phyloP scores from a whole-genome alignment of 2,113 vertebrate genomes.

The Columba janthina region DNA sequence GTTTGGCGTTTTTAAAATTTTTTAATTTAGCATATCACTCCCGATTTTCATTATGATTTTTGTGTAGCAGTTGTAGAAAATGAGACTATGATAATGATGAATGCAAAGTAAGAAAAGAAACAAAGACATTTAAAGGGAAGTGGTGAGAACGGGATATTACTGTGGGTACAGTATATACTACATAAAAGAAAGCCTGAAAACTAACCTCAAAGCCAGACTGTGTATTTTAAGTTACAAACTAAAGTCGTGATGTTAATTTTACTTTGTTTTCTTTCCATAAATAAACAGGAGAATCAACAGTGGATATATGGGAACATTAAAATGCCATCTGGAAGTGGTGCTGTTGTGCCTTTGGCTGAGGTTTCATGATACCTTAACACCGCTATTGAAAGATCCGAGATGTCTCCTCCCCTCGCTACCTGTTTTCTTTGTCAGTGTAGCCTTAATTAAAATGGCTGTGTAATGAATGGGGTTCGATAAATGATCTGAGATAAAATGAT shows the following conservation, averaged over 20 bases:
- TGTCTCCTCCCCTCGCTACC: not conserved
- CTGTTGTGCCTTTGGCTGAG: not conserved
- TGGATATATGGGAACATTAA: not conserved
- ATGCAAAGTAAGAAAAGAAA: not conserved
- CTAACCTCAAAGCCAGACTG: not conserved
- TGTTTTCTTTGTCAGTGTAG: not conserved
- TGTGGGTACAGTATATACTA: not conserved
- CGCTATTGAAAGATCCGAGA: not conserved
- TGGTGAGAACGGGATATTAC: not conserved
- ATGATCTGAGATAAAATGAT: not conserved
- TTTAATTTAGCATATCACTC: not conserved
- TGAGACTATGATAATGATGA: fast-evolving
- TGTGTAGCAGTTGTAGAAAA: not conserved
- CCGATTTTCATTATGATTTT: not conserved
- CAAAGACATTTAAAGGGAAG: not conserved
- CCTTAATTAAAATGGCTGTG: not conserved
- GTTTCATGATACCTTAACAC: not conserved
- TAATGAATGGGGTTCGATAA: not conserved
- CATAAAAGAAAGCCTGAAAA: not conserved
- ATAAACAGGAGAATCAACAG: not conserved
- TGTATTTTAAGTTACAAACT: not conserved
- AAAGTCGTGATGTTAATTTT: not conserved
- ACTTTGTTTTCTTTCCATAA: not conserved
- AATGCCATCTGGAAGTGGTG: not conserved
- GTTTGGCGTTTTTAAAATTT: not conserved